A percentile compares a stretch with the other conserved stretches of the same genome.
Evolutionary conservation across 2,797 vertebrate species (phyloP).

Genomic region (Pseudopleuronectes americanus): DNA sequence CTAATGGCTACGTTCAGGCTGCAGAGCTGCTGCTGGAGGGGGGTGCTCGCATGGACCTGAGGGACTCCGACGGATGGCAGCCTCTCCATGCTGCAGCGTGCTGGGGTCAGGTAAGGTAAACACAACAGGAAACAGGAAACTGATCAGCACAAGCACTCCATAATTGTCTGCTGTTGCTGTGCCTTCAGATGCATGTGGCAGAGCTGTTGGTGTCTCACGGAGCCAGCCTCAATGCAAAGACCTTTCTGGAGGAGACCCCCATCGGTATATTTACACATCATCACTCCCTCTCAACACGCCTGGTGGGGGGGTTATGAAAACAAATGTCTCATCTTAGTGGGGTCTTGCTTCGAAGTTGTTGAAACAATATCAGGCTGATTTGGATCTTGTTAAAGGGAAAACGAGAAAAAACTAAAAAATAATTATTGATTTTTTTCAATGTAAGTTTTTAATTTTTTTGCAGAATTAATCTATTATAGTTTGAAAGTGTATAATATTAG

Average conservation of each 20-base stretch:
- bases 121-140: slow-evolving; percentile 51
- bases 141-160: slow-evolving; percentile 3
- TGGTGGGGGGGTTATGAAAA: slow-evolving; percentile 8
- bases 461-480: background rate
- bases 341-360: slow-evolving; percentile 13
- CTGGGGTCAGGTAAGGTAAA: slow-evolving; percentile 96
- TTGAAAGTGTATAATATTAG: background rate
- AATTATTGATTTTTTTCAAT: background rate
- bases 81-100: slow-evolving; percentile 96
- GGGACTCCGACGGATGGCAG: slow-evolving; percentile 95
- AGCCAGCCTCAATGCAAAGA: slow-evolving; percentile 94
- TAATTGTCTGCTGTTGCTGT: slow-evolving; percentile 20
- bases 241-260: slow-evolving; percentile 95
- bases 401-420: background rate
- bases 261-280: slow-evolving; percentile 85
- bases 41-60: slow-evolving; percentile 89
- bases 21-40: slow-evolving; percentile 94
- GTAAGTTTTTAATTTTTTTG: background rate
- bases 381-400: background rate
- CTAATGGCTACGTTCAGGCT: slow-evolving; percentile 93
- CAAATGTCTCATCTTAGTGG: slow-evolving; percentile 11
- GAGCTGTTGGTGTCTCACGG: slow-evolving; percentile 95
- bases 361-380: background rate
- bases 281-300: background rate
- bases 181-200: slow-evolving; percentile 93